phyloP scores from a whole-genome alignment of 2,113 vertebrate genomes.

The Phaetusa simplex region DNA sequence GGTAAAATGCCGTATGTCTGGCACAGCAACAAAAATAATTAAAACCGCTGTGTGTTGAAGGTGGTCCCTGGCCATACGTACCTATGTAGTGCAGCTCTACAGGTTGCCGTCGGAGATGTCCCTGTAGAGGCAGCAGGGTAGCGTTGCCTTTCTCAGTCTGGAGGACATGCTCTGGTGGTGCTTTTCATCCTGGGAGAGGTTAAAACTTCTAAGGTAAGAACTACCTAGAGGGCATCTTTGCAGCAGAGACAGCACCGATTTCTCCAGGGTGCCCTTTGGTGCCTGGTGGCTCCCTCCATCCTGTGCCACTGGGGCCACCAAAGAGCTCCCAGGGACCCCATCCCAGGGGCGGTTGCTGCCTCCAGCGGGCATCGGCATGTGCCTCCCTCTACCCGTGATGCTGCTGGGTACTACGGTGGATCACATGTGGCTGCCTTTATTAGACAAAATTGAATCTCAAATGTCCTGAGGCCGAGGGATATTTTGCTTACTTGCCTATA shows the following conservation, averaged over 20 bases:
- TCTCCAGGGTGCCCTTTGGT: not conserved
- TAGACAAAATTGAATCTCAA: not conserved
- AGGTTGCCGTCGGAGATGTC: not conserved
- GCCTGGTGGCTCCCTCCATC: not conserved
- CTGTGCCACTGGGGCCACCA: not conserved
- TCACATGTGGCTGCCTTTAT: rapidly evolving
- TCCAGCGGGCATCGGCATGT: rapidly evolving
- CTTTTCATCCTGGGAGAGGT: not conserved
- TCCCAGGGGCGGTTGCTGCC: rapidly evolving
- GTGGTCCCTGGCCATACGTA: not conserved
- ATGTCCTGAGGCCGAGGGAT: not conserved
- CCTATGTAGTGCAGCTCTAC: not conserved
- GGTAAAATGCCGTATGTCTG: not conserved
- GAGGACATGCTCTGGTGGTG: not conserved
- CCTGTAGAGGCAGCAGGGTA: not conserved
- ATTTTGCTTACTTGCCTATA: not conserved
- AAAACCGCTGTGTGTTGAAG: not conserved
- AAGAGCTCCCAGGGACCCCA: not conserved
- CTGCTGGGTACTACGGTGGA: rapidly evolving
- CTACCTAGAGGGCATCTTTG: not conserved
- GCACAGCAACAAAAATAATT: not conserved
- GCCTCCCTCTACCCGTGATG: rapidly evolving
- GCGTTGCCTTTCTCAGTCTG: not conserved
- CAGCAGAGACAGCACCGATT: not conserved
- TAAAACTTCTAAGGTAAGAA: not conserved